Base-by-base conservation (phyloP, 1,140 invertebrate species). In the Apis laboriosa region DNA sequence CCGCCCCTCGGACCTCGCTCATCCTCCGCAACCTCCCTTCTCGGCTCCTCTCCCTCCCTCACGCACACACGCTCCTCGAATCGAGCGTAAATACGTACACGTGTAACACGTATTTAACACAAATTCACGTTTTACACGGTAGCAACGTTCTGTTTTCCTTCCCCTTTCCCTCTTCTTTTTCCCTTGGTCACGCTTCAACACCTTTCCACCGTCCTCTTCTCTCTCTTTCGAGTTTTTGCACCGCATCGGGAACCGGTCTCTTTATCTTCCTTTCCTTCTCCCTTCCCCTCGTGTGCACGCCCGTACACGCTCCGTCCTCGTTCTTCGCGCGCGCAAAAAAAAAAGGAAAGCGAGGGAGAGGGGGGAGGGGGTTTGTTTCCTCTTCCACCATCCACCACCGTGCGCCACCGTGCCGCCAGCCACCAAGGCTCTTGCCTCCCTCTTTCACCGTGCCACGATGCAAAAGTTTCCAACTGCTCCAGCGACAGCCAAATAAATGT, bases 401-500 rank as follows among this genome's bases (percentile, higher is more conserved):
- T 17, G 58, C 55, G 5, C 61, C n/a, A 24, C 61, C 28, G n/a
- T 7, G 34, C 34, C 34, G 34, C 2, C 34, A 34, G 49, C n/a
- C n/a, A n/a, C 11, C 73, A 63, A 34, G 63, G 64, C 66, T 56
- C 28, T 43, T 58, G 74, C 77, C 75, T 74, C 58, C 58, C 80
- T 72, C 64, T 43, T 43, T 7, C 34, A 43, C 34, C 24, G 28
- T 51, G 63, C 19, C 72, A 68, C 66, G 58, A 70, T 64, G 77
- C 77, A 79, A 58, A 85, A 89, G 84, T 85, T 90, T 80, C 80
- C 80, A 80, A 90, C 87, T 83, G 83, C 80, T 90, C 66, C 78
- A 74, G 73, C 78, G 88, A 89, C 84, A 83, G 56, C 77, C 86
- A 86, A 89, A 89, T 88, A 88, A 90, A 90, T 90, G 90, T 90